phyloP scores from a whole-genome alignment of 2,888 invertebrate genomes.

The Apamea crenata region DNA sequence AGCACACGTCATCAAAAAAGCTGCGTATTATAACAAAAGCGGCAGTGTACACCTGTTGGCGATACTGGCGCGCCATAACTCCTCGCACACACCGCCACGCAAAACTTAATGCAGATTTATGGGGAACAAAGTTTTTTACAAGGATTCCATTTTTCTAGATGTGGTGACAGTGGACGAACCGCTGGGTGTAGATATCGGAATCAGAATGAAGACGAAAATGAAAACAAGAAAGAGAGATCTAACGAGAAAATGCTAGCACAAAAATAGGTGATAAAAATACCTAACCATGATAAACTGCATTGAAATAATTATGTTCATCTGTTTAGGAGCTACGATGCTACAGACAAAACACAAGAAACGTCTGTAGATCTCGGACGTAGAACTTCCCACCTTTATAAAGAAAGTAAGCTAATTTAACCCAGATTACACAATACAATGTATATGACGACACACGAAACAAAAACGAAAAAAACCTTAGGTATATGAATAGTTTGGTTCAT shows the following conservation, averaged over 20 bases:
- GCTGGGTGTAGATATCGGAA: neutral
- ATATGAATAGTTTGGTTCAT: too few species aligned
- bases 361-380: neutral
- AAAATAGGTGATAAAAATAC: neutral
- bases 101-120: constrained; percentile 81
- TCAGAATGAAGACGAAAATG: neutral
- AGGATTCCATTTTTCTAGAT: constrained; percentile 42
- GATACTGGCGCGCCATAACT: constrained; percentile 67
- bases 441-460: too few species aligned
- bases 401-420: too few species aligned
- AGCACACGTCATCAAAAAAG: constrained; percentile 30
- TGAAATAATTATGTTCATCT: neutral
- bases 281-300: too few species aligned
- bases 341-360: neutral
- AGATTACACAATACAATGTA: too few species aligned
- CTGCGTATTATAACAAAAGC: constrained; percentile 36
- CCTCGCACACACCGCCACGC: constrained; percentile 65
- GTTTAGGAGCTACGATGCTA: neutral
- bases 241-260: neutral
- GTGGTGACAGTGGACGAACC: neutral
- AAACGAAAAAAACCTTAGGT: neutral
- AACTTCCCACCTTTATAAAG: neutral
- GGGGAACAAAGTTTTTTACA: constrained; percentile 65
- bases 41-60: constrained; percentile 77
- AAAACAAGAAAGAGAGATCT: neutral